Evolutionary conservation across 2,113 vertebrate species (phyloP).

Genomic region (Piprites chloris): DNA sequence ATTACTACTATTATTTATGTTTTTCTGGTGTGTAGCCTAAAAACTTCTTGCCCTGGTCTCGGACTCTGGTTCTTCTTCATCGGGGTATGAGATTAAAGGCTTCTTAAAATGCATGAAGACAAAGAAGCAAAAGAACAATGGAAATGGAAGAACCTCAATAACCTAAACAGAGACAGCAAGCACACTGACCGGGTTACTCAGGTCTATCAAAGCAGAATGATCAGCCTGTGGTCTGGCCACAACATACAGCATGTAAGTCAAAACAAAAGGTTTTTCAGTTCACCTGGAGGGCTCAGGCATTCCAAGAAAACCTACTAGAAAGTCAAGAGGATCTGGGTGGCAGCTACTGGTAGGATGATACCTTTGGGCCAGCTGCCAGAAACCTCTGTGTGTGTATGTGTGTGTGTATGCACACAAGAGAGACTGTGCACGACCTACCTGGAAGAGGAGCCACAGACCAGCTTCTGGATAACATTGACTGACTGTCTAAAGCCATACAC

Average conservation of each 20-base stretch:
- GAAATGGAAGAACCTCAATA: neutral
- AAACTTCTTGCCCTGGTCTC: neutral
- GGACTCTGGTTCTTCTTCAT: neutral
- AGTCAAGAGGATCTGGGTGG: neutral
- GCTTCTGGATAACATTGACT: neutral
- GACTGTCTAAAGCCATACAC: neutral
- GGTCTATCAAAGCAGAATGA: neutral
- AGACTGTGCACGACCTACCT: neutral
- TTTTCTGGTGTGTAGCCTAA: neutral
- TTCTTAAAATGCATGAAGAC: neutral
- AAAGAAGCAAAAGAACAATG: neutral
- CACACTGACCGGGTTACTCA: neutral
- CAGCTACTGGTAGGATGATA: neutral
- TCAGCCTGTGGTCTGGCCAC: neutral
- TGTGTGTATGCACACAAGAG: neutral
- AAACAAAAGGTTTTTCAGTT: neutral
- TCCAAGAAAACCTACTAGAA: neutral
- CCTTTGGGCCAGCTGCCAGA: neutral
- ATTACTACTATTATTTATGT: neutral
- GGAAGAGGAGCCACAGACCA: neutral
- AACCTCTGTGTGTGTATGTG: neutral
- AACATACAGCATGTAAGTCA: neutral
- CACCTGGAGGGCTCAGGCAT: neutral
- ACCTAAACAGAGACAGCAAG: neutral
- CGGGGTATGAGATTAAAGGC: neutral